Conservation (phyloP, 2,113 vertebrate genomes). For the Tyrannus savana region DNA sequence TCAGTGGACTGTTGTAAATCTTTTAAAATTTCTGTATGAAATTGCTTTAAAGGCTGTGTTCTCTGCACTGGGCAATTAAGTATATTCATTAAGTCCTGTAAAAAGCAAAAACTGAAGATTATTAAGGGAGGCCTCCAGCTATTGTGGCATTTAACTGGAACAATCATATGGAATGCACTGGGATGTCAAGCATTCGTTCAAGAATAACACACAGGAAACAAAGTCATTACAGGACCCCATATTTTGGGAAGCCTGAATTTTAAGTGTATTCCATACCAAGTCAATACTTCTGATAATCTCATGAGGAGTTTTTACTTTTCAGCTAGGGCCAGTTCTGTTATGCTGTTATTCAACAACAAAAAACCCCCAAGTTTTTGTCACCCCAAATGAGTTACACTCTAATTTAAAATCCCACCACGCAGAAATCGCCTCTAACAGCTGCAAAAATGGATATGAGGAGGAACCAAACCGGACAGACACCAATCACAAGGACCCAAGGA, state of each 20-base stretch:
- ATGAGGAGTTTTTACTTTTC: not conserved
- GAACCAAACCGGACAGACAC: rapidly evolving
- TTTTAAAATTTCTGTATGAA: not conserved
- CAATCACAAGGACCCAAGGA: not conserved
- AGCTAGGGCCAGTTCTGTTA: not conserved
- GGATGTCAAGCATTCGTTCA: not conserved
- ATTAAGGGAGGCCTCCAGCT: not conserved
- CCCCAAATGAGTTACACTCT: not conserved
- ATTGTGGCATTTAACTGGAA: not conserved
- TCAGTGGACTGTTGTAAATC: not conserved
- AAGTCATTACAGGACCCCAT: not conserved
- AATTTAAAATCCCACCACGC: not conserved
- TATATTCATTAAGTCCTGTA: not conserved
- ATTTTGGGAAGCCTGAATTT: not conserved
- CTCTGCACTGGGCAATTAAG: not conserved
- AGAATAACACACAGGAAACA: not conserved
- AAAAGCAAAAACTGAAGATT: not conserved
- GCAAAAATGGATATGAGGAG: rapidly evolving
- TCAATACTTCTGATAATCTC: not conserved
- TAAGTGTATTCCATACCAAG: not conserved
- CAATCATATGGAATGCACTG: not conserved
- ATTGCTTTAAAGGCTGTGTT: not conserved
- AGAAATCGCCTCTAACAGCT: not conserved
- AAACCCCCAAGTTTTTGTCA: rapidly evolving
- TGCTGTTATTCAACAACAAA: not conserved